A percentile compares a stretch with the other conserved stretches of the same genome.
phyloP scores from a whole-genome alignment of 2,888 invertebrate species.

The Octonoba sinensis region DNA sequence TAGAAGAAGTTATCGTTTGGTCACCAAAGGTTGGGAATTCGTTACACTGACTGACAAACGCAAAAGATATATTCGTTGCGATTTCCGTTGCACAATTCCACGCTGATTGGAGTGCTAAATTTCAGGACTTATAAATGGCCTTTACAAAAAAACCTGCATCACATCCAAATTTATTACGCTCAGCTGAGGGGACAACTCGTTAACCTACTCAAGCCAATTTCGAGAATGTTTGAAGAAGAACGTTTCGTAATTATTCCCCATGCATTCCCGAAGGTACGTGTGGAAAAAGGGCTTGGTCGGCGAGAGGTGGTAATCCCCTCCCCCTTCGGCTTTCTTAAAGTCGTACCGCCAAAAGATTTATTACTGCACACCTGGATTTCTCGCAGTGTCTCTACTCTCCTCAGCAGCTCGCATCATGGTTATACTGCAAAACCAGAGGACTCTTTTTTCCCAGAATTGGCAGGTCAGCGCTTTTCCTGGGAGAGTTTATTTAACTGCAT shows the following conservation, averaged over 20 bases:
- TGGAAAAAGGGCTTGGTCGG: conserved; percentile 56
- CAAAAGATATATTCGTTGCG: too few relatives aligned
- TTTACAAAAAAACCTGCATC: not conserved
- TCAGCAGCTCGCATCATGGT: conserved; percentile 28
- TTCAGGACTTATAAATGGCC: too few relatives aligned
- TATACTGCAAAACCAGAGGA: not conserved
- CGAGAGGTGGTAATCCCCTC: conserved; percentile 31
- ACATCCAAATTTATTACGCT: conserved; percentile 39
- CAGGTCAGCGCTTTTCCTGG: conserved; percentile 18
- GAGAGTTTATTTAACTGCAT: not conserved
- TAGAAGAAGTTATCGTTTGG: too few relatives aligned
- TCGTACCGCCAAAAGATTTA: conserved; percentile 59
- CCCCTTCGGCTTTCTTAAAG: conserved; percentile 21
- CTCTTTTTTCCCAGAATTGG: conserved; percentile 31
- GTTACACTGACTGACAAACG: too few relatives aligned
- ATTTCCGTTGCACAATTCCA: too few relatives aligned
- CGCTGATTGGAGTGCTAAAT: too few relatives aligned
- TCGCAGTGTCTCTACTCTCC: conserved; percentile 27
- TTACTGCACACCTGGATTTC: conserved; percentile 63
- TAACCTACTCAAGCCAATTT: conserved; percentile 60
- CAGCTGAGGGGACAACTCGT: conserved; percentile 33
- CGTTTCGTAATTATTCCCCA: conserved; percentile 47
- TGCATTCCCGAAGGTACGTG: conserved; percentile 57
- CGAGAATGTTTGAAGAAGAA: conserved; percentile 53
- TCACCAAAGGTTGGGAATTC: too few relatives aligned